Percentiles rank a stretch among this genome's conserved stretches.
Conservation (phyloP, 2,888 invertebrate species). For the Carcina quercana region DNA sequence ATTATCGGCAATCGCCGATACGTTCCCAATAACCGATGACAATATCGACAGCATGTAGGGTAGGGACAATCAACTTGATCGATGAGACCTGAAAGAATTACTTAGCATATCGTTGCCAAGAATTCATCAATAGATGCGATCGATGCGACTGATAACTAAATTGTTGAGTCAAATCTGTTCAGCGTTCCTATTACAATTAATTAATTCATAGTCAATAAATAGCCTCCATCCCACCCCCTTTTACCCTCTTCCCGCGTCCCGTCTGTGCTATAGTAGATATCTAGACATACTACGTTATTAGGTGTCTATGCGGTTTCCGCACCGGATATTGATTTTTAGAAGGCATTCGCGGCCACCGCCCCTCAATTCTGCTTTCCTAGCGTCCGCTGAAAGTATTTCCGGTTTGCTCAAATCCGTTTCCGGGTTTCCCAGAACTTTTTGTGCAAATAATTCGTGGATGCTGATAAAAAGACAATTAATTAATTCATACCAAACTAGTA, state of each 20-base stretch:
- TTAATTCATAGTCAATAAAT: background rate
- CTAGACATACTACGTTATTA: too few species aligned
- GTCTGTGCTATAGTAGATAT: too few species aligned
- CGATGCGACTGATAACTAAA: too few species aligned
- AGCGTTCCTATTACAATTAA: background rate
- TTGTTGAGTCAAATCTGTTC: too few species aligned
- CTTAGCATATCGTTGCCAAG: too few species aligned
- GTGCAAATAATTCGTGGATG: background rate
- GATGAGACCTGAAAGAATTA: too few species aligned
- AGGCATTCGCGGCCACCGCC: constrained; percentile 10
- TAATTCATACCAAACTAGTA: too few species aligned
- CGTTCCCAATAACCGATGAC: constrained; percentile 45
- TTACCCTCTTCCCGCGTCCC: background rate
- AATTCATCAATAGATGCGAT: too few species aligned
- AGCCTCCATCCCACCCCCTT: background rate
- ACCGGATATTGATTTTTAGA: constrained; percentile 40
- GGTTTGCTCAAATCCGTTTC: constrained; percentile 28
- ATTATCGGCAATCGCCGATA: constrained; percentile 73
- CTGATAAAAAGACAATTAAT: background rate
- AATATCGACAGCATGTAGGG: constrained; percentile 30
- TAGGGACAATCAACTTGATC: too few species aligned
- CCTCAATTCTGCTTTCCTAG: constrained; percentile 35
- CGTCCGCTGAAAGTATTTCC: constrained; percentile 37
- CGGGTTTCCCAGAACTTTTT: constrained; percentile 17
- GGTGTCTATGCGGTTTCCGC: constrained; percentile 15